These are phyloP conservation scores for Pangasius larnaudii DNA, from an alignment of 2,797 vertebrate species.

Conservation along the genomic window DNA sequence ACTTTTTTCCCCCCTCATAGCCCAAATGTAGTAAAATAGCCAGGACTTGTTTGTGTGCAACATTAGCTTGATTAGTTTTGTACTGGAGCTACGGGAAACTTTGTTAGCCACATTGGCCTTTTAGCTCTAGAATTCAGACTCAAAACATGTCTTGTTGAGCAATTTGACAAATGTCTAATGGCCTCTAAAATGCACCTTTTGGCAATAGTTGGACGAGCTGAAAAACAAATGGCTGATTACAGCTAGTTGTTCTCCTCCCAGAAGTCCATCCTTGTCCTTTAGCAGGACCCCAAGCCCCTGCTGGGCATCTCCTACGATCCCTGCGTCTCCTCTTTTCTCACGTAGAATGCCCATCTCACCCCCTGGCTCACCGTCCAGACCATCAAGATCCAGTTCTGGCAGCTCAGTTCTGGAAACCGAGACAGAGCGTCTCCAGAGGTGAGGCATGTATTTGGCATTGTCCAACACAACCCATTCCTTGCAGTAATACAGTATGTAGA, in stretches of 20 bases:
- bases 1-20: neutral
- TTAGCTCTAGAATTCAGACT: neutral
- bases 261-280: slow-evolving; percentile 56
- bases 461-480: neutral
- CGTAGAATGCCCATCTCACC: slow-evolving; percentile 66
- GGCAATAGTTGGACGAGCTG: slow-evolving; percentile 73
- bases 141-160: neutral
- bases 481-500: neutral
- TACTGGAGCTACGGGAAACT: neutral
- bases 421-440: slow-evolving; percentile 80
- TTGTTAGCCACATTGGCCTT: neutral
- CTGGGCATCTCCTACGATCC: slow-evolving; percentile 70
- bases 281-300: slow-evolving; percentile 64
- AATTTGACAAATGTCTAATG: slow-evolving; percentile 5
- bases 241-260: slow-evolving; percentile 62
- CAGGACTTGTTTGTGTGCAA: neutral
- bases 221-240: slow-evolving; percentile 72
- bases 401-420: slow-evolving; percentile 69
- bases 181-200: slow-evolving; percentile 35
- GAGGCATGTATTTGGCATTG: slow-evolving; percentile 32
- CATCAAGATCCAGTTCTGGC: slow-evolving; percentile 45
- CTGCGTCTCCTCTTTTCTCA: slow-evolving; percentile 73
- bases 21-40: neutral
- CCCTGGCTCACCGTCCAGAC: slow-evolving; percentile 52
- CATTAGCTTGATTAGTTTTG: neutral